Evolutionary conservation across 2,888 invertebrate species (phyloP).

Genomic region (Allolobophora icterica): DNA sequence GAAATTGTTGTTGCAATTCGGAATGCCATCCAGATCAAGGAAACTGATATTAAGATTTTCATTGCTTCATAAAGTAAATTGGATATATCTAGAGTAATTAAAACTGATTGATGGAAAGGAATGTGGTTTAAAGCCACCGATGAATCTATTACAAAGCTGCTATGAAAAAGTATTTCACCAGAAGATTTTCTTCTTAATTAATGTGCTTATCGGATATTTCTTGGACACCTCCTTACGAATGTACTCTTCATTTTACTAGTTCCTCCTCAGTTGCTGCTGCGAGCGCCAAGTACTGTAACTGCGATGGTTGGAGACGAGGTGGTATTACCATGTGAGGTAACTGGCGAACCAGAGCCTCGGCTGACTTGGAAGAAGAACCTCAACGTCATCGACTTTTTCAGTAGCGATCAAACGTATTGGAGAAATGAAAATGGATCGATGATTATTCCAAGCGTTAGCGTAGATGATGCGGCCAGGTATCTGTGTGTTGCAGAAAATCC

Average conservation of each 20-base stretch:
- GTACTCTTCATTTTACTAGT: background rate
- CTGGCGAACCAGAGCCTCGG: constrained; percentile 64
- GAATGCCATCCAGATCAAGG: too few species aligned
- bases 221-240: background rate
- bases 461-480: constrained; percentile 44
- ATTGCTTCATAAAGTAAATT: too few species aligned
- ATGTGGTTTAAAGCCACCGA: too few species aligned
- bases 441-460: constrained; percentile 48
- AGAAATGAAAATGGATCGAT: constrained; percentile 45
- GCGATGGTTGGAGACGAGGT: constrained; percentile 50
- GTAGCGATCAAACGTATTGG: background rate
- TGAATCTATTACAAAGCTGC: too few species aligned
- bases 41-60: too few species aligned
- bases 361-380: constrained; percentile 65
- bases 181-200: background rate
- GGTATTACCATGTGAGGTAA: constrained; percentile 65
- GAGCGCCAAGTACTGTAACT: background rate
- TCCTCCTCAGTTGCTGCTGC: background rate
- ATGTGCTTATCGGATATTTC: background rate
- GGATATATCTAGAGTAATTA: too few species aligned
- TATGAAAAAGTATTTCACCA: background rate
- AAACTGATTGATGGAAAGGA: too few species aligned
- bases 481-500: constrained; percentile 60
- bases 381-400: constrained; percentile 50
- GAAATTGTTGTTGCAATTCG: too few species aligned